Base-by-base conservation (phyloP, 1,140 invertebrate genomes). In the Matsumurasca onukii region DNA sequence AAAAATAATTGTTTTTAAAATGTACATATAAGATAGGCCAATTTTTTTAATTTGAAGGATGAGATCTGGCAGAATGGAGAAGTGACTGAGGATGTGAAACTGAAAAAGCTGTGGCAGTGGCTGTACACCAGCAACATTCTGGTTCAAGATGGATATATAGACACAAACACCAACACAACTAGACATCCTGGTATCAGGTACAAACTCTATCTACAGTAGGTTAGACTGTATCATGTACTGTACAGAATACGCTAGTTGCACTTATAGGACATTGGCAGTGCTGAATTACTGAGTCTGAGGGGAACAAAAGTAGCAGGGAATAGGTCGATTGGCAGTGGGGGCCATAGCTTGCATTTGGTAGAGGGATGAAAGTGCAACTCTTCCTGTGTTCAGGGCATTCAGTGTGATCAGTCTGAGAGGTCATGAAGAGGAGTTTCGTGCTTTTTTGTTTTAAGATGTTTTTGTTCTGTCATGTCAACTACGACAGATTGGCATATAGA, bases 91-190 rank as follows among this genome's bases (percentile, higher is more conserved):
- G 84, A 86, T 68, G 80, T 75, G 66, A 72, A 82, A 1, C 76
- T 92, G 20, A 85, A 85, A 72, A 87, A 85, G 70, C 77, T 92
- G 17, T 92, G 90, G 90, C 85, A 88, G 65, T 91, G 90, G 86
- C 75, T 94, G 34, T 86, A 87, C 69, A 83, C 90, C 25, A 91
- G 90, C 80, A 84, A 84, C 61, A 85, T 84, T 20, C 80, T 91
- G 3, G 86, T 89, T 3, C 88, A 89, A 73, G 87, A 89, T 72
- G 85, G 85, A 77, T 80, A 81, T 69, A 84, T 88, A 75, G 77
- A 82, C 31, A 67, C 65, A 20, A 83, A 81, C n/a, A n/a, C n/a
- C 74, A 77, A 78, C 1, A 80, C 82, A 65, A 83, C 82, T 70
- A 86, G 86, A 78, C 88, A 90, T 82, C 89, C 89, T 1, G 90